Evolutionary conservation across 1,140 invertebrate species (phyloP), one percentile per base, ranked within the genome.

Genomic region (Potamilus streckersoni): DNA sequence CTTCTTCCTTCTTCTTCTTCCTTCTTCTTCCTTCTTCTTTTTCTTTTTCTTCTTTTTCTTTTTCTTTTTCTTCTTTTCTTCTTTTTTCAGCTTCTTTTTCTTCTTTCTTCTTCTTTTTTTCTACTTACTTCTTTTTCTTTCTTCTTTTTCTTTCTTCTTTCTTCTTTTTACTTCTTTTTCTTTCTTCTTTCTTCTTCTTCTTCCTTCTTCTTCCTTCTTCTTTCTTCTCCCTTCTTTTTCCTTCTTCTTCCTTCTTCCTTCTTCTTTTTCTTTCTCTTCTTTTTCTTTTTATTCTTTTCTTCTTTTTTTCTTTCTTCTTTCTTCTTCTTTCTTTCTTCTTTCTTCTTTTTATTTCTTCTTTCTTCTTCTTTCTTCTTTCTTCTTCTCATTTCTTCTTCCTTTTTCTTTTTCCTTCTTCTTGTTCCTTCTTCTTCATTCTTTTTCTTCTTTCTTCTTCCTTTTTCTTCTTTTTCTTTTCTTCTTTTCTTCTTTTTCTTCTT

Each of bases 171-270:
- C 63, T 65, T 31, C 38, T 31, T 65, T 31, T 15, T 13, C 13
- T 13, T 65, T 31, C 38, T 31, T 65, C 63, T 65, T 13, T 65
- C 63, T 31, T 15, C 63, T 65, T 65, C n/a, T n/a, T n/a, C n/a
- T n/a, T n/a, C n/a, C n/a, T n/a, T n/a, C n/a, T n/a, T n/a, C n/a
- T n/a, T n/a, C n/a, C n/a, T n/a, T n/a, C n/a, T n/a, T n/a, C n/a
- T n/a, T n/a, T n/a, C n/a, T n/a, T n/a, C n/a, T n/a, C n/a, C n/a
- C n/a, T n/a, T n/a, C n/a, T n/a, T n/a, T n/a, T n/a, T n/a, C n/a
- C n/a, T n/a, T n/a, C n/a, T n/a, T n/a, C n/a, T 59, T 23, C 58
- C 4, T 55, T 20, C 57, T 23, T 27, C n/a, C 38, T 63, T 55
- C 14, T 60, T 6, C 55, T 56, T 14, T 62, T 27, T 31, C 57